phyloP scores from a whole-genome alignment of 23 tunicate genomes.

The Styela plicata region DNA sequence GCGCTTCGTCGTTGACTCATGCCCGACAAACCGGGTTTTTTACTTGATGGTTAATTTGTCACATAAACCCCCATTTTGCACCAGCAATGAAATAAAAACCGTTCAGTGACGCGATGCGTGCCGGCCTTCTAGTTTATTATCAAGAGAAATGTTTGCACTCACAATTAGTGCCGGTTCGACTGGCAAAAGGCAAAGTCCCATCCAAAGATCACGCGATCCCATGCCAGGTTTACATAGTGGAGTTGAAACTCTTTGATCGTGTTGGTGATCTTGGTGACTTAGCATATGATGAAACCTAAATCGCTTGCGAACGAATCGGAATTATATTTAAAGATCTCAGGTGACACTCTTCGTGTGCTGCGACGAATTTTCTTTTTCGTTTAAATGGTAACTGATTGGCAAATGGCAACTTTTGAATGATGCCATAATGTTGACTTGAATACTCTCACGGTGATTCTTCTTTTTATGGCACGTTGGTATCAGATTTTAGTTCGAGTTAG shows the following conservation, averaged over 20 bases:
- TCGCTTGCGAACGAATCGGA: no score
- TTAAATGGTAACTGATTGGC: no score
- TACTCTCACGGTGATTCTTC: no score
- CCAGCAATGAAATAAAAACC: neutral
- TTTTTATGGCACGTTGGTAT: no score
- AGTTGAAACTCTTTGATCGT: constrained; percentile 7
- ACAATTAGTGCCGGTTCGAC: constrained; percentile 19
- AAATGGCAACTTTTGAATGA: no score
- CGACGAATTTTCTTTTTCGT: no score
- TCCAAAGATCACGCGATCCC: constrained; percentile 14
- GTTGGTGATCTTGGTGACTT: neutral
- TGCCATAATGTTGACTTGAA: no score
- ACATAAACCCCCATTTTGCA: neutral
- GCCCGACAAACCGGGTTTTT: no score
- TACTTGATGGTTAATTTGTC: neutral
- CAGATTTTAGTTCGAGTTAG: no score
- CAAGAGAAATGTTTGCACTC: constrained; percentile 8
- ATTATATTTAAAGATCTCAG: no score
- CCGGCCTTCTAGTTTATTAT: neutral
- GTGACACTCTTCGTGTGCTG: no score
- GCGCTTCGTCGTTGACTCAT: no score
- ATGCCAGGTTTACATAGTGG: neutral
- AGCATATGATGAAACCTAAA: neutral
- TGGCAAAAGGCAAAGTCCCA: neutral
- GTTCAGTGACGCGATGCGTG: neutral